Conservation (phyloP, 2,113 vertebrate genomes). For the Dipodomys spectabilis region DNA sequence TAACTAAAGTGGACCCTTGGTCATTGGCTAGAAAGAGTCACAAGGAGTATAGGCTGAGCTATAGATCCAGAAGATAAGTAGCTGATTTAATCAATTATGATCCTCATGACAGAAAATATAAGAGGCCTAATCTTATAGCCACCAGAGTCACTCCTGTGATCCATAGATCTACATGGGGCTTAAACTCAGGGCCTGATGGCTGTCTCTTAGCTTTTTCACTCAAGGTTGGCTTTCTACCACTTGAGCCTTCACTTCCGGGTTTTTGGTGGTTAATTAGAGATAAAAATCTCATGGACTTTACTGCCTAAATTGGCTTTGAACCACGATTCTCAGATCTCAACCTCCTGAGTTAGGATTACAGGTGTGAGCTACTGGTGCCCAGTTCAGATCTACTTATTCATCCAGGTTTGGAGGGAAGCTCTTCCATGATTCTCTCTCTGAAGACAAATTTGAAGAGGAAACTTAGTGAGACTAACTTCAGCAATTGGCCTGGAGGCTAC, state of each 20-base stretch:
- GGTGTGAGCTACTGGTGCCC: no score
- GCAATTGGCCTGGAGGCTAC: not conserved
- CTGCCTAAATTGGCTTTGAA: no score
- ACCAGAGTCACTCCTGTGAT: not conserved
- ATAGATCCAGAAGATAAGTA: not conserved
- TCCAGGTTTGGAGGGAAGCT: not conserved
- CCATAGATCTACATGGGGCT: not conserved
- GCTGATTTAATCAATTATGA: not conserved
- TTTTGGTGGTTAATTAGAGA: no score
- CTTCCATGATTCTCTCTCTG: not conserved
- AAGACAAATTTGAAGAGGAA: constrained; percentile 39
- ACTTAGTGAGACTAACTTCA: not conserved
- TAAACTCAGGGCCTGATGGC: no score
- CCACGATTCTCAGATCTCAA: no score
- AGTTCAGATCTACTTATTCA: not conserved
- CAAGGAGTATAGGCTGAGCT: not conserved
- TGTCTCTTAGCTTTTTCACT: no score
- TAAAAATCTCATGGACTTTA: no score
- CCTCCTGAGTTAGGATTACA: no score
- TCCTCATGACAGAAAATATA: not conserved
- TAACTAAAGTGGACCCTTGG: not conserved
- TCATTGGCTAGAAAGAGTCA: not conserved
- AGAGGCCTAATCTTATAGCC: not conserved
- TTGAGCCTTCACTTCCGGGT: no score
- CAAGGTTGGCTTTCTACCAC: no score